These are phyloP conservation scores for Metridium senile DNA, from an alignment of 92 coral and sea anemone genomes.

Conservation along the genomic window DNA sequence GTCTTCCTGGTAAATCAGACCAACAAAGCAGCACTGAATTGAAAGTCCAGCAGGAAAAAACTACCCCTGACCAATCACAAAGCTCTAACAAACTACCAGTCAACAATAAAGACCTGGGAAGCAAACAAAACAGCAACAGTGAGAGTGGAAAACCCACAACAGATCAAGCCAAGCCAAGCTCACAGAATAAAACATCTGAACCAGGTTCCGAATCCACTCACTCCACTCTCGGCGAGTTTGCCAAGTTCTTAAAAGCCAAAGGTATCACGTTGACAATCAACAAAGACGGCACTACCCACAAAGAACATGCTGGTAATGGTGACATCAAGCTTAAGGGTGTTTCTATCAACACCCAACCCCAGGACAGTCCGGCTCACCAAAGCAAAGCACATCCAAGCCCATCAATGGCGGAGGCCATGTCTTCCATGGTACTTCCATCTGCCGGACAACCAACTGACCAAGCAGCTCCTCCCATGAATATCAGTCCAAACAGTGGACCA, in stretches of 20 bases:
- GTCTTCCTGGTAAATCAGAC: neutral
- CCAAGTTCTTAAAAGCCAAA: constrained; percentile 43
- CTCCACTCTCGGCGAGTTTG: constrained; percentile 33
- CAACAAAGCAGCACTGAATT: neutral
- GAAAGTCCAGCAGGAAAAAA: neutral
- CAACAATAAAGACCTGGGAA: neutral
- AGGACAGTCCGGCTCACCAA: neutral
- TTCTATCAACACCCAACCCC: neutral
- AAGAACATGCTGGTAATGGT: neutral
- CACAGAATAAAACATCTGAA: neutral
- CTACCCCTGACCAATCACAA: neutral
- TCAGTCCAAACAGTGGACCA: neutral
- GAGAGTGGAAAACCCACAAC: neutral
- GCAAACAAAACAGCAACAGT: neutral
- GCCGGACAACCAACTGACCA: neutral
- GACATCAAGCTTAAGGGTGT: neutral
- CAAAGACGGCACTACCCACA: constrained; percentile 2
- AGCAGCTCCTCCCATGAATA: neutral
- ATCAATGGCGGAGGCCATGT: neutral
- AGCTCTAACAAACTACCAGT: neutral
- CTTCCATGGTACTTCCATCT: neutral
- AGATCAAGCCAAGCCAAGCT: neutral
- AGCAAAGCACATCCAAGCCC: neutral
- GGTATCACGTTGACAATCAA: constrained; percentile 37
- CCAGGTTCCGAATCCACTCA: neutral